Evolutionary conservation across 2,888 invertebrate genomes (phyloP).

Genomic region (Ariolimax columbianus): DNA sequence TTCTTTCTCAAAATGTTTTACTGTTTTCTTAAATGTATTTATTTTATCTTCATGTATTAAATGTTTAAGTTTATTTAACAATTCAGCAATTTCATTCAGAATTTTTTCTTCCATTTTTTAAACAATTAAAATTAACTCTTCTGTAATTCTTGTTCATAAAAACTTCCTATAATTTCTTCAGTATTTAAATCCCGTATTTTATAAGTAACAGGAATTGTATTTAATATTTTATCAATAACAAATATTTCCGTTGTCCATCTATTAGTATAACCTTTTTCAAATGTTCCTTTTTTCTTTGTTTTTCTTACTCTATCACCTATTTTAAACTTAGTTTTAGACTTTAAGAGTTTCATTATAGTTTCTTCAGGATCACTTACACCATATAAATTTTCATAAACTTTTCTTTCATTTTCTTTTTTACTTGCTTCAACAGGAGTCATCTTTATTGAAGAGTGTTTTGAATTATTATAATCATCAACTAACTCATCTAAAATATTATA

Average conservation of each 20-base stretch:
- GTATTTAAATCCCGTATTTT: background rate
- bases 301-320: background rate
- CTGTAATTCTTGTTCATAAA: too few species aligned
- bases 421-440: conserved; percentile 14
- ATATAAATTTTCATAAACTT: background rate
- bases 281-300: conserved; percentile 3
- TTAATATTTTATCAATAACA: background rate
- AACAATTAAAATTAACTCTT: background rate
- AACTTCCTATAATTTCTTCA: conserved; percentile 10
- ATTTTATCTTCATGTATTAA: too few species aligned
- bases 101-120: too few species aligned
- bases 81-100: too few species aligned
- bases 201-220: conserved; percentile 23
- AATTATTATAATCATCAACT: conserved; percentile 14
- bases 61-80: too few species aligned
- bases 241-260: conserved; percentile 23
- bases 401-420: conserved; percentile 18
- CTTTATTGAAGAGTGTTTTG: conserved; percentile 21
- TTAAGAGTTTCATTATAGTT: too few species aligned
- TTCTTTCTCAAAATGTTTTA: background rate
- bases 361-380: too few species aligned
- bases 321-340: background rate
- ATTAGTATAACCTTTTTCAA: conserved; percentile 16
- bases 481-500: conserved; percentile 18
- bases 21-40: too few species aligned